Base-by-base conservation (phyloP, 1,140 invertebrate species). In the Drosophila sturtevanti region DNA sequence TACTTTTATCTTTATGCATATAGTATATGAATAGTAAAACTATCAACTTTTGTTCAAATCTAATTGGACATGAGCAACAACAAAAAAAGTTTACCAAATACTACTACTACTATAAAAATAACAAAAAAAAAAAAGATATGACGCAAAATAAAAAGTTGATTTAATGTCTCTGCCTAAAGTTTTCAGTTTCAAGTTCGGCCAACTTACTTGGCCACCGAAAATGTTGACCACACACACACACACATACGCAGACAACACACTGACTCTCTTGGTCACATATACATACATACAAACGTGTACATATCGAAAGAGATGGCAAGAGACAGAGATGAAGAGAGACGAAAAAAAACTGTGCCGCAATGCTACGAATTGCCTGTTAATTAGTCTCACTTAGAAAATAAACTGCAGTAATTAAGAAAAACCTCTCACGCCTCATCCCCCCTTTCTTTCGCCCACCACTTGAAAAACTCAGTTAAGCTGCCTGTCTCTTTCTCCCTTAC, bases 341-440 rank as follows among this genome's bases (percentile, higher is more conserved):
- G 41, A 61, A 24, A 41, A 62, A 27, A 48, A 75, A 81, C 72
- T 87, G 72, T 78, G 77, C 81, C 82, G 77, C 87, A 89, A 86
- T 89, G 81, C 81, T 74, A 77, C 60, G 90, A 91, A 91, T 90
- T 69, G 90, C 64, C 86, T 79, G 90, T 91, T 91, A 91, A 91
- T 91, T 91, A 91, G 90, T 91, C 90, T 87, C 90, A 91, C 90
- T 91, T 91, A 91, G 90, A 91, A 91, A 91, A 91, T 91, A 91
- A 91, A 90, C 90, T 90, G 90, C 90, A 91, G 89, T 90, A 91
- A 91, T 91, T 91, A 91, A 91, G 82, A 79, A 64, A 61, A 72
- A 16, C 68, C 54, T 64, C 61, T 68, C 62, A 12, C 51, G 31
- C 24, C 11, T 24, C 22, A n/a, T n/a, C n/a, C n/a, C n/a, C n/a